Conservation (phyloP, 2,113 vertebrate species). For the Carollia perspicillata region DNA sequence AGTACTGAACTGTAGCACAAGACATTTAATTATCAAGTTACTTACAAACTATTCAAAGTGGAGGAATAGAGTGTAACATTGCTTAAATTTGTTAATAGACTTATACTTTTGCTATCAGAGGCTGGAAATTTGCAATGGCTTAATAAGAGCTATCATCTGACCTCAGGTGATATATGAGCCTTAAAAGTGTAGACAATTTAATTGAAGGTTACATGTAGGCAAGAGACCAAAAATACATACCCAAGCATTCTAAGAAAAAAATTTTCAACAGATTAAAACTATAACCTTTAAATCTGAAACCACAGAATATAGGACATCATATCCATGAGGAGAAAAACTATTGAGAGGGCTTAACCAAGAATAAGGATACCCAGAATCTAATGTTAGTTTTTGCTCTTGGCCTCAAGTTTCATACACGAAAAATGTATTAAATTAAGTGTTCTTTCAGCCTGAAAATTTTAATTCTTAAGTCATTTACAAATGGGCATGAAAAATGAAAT, state of each 20-base stretch:
- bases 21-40: not conserved
- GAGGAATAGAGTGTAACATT: not conserved
- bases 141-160: not conserved
- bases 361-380: not conserved
- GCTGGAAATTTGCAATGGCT: not conserved
- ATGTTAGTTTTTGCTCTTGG: not conserved
- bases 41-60: not conserved
- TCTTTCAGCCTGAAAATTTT: not conserved
- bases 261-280: not conserved
- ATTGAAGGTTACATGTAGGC: not conserved
- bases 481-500: not conserved
- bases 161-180: not conserved
- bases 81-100: not conserved
- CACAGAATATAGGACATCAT: not conserved
- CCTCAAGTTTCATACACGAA: not conserved
- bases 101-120: not conserved
- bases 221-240: not conserved
- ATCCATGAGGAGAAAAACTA: not conserved
- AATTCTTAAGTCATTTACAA: not conserved
- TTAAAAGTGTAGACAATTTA: not conserved
- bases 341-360: not conserved
- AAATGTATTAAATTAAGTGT: not conserved
- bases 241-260: not conserved
- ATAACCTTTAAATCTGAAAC: constrained; percentile 17
- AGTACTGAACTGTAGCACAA: not conserved